These are phyloP conservation scores for Eutrigla gurnardus DNA, from an alignment of 2,797 vertebrate genomes.

Conservation along the genomic window DNA sequence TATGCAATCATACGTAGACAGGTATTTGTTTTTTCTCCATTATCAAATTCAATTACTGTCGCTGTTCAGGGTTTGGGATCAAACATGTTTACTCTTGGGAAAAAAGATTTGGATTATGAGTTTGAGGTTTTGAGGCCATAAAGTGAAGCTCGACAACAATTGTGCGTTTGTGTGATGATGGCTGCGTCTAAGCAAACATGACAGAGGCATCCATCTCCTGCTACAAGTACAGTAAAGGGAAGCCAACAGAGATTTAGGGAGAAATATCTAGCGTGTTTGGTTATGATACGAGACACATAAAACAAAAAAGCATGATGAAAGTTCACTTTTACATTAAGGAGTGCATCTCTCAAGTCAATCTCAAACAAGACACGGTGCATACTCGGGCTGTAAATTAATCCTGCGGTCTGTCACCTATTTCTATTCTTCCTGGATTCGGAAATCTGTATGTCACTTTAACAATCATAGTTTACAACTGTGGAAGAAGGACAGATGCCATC, in stretches of 20 bases:
- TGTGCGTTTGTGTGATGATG: constrained; percentile 7
- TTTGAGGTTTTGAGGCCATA: background rate
- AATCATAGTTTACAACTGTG: constrained; percentile 29
- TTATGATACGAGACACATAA: background rate
- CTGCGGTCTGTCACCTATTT: background rate
- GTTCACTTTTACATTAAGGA: constrained; percentile 5
- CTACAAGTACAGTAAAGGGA: background rate
- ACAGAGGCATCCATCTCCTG: constrained; percentile 16
- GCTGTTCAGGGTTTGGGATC: background rate
- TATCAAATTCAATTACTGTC: background rate
- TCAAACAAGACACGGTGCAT: background rate
- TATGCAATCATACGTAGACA: background rate
- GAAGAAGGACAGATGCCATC: constrained; percentile 53
- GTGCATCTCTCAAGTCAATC: constrained; percentile 15
- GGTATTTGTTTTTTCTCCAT: background rate
- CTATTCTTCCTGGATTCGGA: constrained; percentile 7
- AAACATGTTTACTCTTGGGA: constrained; percentile 2
- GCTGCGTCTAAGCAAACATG: constrained; percentile 15
- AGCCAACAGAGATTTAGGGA: constrained; percentile 3
- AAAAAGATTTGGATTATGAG: background rate
- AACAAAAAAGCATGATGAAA: constrained; percentile 24
- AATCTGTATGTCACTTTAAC: constrained; percentile 22
- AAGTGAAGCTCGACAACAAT: constrained; percentile 11
- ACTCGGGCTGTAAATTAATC: background rate
- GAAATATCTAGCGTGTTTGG: background rate